phyloP scores from a whole-genome alignment of 2,797 vertebrate genomes.

The Bradypodion ventrale region DNA sequence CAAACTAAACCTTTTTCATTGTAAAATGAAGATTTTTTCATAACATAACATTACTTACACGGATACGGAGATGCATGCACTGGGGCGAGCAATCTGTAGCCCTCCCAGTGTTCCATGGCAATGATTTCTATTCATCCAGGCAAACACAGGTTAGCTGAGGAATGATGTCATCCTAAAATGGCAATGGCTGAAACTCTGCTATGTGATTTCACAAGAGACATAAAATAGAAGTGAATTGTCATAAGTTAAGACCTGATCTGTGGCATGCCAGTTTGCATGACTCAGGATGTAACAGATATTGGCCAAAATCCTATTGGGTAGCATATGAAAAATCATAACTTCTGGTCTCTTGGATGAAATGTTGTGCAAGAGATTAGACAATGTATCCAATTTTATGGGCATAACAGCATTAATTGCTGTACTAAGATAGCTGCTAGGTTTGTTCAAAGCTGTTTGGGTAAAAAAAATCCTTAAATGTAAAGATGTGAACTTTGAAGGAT shows the following conservation, averaged over 20 bases:
- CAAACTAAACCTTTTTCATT: neutral
- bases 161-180: neutral
- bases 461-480: neutral
- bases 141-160: neutral
- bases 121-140: neutral
- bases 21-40: neutral
- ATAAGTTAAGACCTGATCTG: no score
- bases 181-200: no score
- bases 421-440: neutral
- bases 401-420: neutral
- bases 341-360: no score
- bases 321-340: no score
- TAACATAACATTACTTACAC: neutral
- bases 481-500: neutral
- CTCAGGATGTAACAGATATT: no score
- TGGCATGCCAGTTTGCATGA: no score
- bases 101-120: neutral
- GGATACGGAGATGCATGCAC: neutral
- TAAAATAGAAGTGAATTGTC: no score
- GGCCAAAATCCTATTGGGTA: no score
- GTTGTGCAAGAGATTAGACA: neutral
- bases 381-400: neutral
- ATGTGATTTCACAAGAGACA: no score
- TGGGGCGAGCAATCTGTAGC: neutral
- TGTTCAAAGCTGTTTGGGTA: neutral